Evolutionary conservation across 1,140 invertebrate species (phyloP), one percentile per base, ranked within the genome.

Genomic region (Papilio dardanus): DNA sequence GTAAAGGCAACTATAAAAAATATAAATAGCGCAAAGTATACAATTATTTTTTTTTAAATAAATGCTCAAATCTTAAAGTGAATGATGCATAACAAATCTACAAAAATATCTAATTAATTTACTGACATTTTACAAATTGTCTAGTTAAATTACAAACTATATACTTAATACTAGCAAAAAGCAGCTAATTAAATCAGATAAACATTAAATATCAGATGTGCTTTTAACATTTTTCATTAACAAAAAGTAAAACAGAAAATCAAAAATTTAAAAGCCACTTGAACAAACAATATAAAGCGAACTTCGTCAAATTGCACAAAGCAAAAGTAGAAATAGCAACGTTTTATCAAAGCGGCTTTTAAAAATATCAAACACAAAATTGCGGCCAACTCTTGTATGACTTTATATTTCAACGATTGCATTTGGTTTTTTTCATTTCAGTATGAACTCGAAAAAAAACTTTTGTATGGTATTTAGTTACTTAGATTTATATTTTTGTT

Each of bases 301-400:
- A 37, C n/a, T 37, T 8, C 35, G 6, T 54, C 21, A 62, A 62
- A 62, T 30, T 30, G 24, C 54, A 62, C 54, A 62, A 28, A 62
- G 54, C 54, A 28, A 30, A 28, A 62, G 54, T 62, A 30, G 12
- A 62, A 62, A 62, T 62, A 62, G 54, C 54, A 14, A 30, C 54
- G 54, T 62, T 62, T 62, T 62, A 14, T 62, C 54, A 28, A 62
- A 62, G 54, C 24, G 54, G 12, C 10, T 28, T 62, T 62, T 62
- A 28, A 30, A 62, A 62, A 62, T 62, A 30, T 62, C 54, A 62
- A 62, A 62, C 54, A 30, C 24, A 62, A 62, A 62, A 62, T 62
- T 62, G 54, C 24, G 24, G 21, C n/a, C 54, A 12, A 28, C 54
- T 28, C 10, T 28, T 28, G 24, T 14, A 28, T 62, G 24, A 28